These are phyloP conservation scores for Clivina fossor DNA, from an alignment of 2,888 invertebrate genomes.

Conservation along the genomic window DNA sequence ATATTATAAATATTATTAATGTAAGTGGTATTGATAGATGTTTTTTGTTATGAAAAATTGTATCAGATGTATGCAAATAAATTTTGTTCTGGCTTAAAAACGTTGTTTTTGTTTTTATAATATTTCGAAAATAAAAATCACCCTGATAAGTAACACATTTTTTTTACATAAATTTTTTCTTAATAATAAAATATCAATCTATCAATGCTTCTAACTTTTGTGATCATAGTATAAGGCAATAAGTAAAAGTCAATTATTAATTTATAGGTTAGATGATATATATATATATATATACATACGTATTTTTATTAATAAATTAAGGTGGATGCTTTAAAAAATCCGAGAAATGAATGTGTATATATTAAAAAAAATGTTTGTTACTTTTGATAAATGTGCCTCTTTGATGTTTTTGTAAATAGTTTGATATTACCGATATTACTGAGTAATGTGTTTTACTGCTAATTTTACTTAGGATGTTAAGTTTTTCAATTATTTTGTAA, in stretches of 20 bases:
- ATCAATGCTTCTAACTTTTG: slow-evolving; percentile 32
- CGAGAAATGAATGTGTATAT: too few relatives aligned
- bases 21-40: slow-evolving; percentile 34
- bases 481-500: too few relatives aligned
- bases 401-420: too few relatives aligned
- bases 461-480: too few relatives aligned
- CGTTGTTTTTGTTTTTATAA: slow-evolving; percentile 16
- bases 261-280: neutral
- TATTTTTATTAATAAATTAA: too few relatives aligned
- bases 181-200: slow-evolving; percentile 9
- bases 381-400: too few relatives aligned
- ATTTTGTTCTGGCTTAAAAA: slow-evolving; percentile 26
- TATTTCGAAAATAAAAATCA: too few relatives aligned
- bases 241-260: slow-evolving; percentile 28
- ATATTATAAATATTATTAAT: too few relatives aligned
- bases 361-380: too few relatives aligned
- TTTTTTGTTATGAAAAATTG: slow-evolving; percentile 29
- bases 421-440: too few relatives aligned
- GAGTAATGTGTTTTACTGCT: too few relatives aligned
- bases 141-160: slow-evolving; percentile 11
- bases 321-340: too few relatives aligned
- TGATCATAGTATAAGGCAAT: slow-evolving; percentile 29
- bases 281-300: neutral
- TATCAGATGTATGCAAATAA: slow-evolving; percentile 30
- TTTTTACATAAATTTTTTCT: slow-evolving; percentile 17